Conservation (phyloP, 2,113 vertebrate species). For the Furnarius figulus region DNA sequence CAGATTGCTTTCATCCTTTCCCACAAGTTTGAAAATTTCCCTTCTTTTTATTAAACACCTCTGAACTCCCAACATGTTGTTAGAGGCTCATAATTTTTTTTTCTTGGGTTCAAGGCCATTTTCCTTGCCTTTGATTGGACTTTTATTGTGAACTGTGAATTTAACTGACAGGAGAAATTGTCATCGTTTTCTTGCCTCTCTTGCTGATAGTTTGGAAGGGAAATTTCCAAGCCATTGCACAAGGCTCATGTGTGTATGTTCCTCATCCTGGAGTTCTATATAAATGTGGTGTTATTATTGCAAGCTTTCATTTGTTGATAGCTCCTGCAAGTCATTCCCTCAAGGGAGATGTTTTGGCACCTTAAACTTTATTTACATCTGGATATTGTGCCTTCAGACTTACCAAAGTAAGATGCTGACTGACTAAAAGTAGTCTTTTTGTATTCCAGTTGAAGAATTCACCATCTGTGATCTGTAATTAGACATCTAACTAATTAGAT, state of each 20-base stretch:
- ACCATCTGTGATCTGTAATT: slow-evolving; percentile 11
- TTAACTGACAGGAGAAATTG: background rate
- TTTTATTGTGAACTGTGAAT: background rate
- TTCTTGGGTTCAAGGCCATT: background rate
- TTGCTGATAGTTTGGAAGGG: background rate
- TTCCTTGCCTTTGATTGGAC: background rate
- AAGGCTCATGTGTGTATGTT: background rate
- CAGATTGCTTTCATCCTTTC: background rate
- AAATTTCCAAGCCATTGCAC: background rate
- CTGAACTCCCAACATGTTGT: background rate
- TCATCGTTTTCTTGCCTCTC: background rate
- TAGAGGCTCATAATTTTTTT: background rate
- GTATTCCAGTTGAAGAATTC: background rate
- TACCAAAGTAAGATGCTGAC: background rate
- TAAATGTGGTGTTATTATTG: background rate
- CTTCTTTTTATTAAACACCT: background rate
- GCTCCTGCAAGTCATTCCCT: background rate
- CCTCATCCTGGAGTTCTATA: background rate
- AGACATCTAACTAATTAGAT: slow-evolving; percentile 1
- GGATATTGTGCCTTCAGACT: background rate
- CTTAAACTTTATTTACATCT: slow-evolving; percentile 30
- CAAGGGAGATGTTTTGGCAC: background rate
- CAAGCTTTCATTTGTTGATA: background rate
- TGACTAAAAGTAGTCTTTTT: background rate
- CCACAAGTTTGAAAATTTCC: background rate